Conservation (phyloP, 2,888 invertebrate species). For the Melinaea menophilus region DNA sequence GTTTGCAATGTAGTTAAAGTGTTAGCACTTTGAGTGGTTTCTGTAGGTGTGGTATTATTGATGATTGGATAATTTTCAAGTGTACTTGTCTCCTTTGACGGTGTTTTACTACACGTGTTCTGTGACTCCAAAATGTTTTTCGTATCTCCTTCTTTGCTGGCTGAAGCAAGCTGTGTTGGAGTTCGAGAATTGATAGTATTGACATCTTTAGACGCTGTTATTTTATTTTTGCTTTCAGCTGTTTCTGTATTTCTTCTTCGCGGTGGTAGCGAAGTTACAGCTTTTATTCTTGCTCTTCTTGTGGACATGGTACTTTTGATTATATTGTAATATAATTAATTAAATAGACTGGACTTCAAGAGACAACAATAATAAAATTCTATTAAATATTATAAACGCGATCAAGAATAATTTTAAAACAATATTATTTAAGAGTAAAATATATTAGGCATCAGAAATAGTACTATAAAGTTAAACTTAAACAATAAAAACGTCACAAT, state of each 20-base stretch:
- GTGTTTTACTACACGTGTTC: conserved; percentile 15
- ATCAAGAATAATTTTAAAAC: no score
- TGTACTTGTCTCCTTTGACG: conserved; percentile 15
- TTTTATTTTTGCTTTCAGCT: conserved; percentile 41
- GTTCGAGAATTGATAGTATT: conserved; percentile 45
- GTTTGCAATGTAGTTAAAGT: conserved; percentile 8
- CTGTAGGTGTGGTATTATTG: background rate
- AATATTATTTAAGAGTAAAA: no score
- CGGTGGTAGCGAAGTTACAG: conserved; percentile 82
- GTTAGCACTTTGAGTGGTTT: conserved; percentile 12
- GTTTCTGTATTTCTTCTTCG: conserved; percentile 60
- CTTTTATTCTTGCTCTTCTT: conserved; percentile 85
- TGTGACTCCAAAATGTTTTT: conserved; percentile 18
- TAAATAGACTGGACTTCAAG: no score
- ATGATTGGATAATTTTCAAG: conserved; percentile 8
- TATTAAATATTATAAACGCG: no score
- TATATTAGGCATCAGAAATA: no score
- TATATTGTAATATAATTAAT: no score
- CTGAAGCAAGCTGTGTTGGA: conserved; percentile 30
- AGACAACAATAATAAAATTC: no score
- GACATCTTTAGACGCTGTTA: conserved; percentile 26
- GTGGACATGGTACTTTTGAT: conserved; percentile 71
- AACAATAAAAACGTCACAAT: no score
- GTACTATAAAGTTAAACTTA: no score
- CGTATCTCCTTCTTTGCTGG: conserved; percentile 34